Evolutionary conservation across 2,888 invertebrate species (phyloP).

Genomic region (Tethea ocularis): DNA sequence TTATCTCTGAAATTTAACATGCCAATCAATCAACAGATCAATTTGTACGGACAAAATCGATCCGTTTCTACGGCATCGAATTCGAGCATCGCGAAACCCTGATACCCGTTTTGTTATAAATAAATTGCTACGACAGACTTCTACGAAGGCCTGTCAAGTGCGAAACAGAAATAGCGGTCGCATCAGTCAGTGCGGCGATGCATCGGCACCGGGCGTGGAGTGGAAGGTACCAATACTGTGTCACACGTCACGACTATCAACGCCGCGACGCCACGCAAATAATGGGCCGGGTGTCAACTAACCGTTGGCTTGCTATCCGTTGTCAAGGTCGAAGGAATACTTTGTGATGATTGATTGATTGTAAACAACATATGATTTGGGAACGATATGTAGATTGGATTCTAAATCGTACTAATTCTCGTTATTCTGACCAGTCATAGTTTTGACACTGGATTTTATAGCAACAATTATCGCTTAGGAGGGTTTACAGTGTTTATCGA

Average conservation of each 20-base stretch:
- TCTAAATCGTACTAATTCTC: neutral
- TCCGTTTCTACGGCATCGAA: neutral
- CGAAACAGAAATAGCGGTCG: slow-evolving; percentile 41
- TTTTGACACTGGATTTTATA: no score
- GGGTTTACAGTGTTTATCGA: no score
- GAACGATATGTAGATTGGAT: neutral
- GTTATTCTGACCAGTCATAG: neutral
- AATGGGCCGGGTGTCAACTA: neutral
- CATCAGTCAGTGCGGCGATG: slow-evolving; percentile 23
- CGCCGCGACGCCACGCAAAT: neutral
- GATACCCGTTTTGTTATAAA: slow-evolving; percentile 33
- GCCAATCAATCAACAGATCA: neutral
- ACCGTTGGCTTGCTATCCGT: neutral
- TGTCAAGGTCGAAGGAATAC: neutral
- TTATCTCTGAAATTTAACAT: neutral
- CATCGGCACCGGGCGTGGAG: neutral
- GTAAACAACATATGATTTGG: neutral
- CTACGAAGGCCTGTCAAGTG: slow-evolving; percentile 28
- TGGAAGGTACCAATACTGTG: neutral
- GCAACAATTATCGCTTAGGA: no score
- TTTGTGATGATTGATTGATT: neutral
- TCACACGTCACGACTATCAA: neutral
- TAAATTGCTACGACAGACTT: slow-evolving; percentile 46
- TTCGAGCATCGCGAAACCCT: slow-evolving; percentile 23
- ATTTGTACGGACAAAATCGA: neutral